These are phyloP conservation scores for Bombyx mandarina DNA, from an alignment of 1,140 invertebrate genomes.

Conservation along the genomic window DNA sequence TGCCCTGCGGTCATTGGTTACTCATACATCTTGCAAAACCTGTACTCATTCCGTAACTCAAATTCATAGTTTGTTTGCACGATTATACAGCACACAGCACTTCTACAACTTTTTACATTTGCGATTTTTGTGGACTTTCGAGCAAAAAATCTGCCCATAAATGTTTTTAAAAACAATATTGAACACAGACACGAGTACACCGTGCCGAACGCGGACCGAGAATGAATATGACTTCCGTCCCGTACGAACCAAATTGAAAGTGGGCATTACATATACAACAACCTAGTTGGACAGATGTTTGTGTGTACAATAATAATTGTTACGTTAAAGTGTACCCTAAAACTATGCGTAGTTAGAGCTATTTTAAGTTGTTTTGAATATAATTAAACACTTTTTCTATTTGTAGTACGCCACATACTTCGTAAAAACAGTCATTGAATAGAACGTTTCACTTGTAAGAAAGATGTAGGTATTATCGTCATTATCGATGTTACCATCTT, in stretches of 20 bases:
- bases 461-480: no score
- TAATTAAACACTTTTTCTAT: conserved; percentile 9
- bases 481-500: conserved; percentile 10
- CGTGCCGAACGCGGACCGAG: conserved; percentile 22
- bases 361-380: neutral
- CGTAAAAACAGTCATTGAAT: conserved; percentile 12
- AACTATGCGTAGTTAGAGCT: no score
- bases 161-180: conserved; percentile 9
- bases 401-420: conserved; percentile 15
- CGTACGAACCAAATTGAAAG: conserved; percentile 16
- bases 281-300: conserved; percentile 20
- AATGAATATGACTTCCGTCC: conserved; percentile 25
- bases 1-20: conserved; percentile 48
- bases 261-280: conserved; percentile 23
- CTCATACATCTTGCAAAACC: conserved; percentile 47
- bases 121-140: conserved; percentile 7
- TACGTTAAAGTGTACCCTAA: no score
- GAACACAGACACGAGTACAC: conserved; percentile 21
- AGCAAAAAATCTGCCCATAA: neutral
- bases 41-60: conserved; percentile 24
- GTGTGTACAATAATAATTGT: conserved; percentile 7
- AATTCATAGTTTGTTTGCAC: conserved; percentile 28
- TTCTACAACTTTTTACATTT: conserved; percentile 11
- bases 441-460: conserved; percentile 11
- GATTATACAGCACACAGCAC: conserved; percentile 19